Base-by-base conservation (phyloP, 2,113 vertebrate species). In the Lynx canadensis region DNA sequence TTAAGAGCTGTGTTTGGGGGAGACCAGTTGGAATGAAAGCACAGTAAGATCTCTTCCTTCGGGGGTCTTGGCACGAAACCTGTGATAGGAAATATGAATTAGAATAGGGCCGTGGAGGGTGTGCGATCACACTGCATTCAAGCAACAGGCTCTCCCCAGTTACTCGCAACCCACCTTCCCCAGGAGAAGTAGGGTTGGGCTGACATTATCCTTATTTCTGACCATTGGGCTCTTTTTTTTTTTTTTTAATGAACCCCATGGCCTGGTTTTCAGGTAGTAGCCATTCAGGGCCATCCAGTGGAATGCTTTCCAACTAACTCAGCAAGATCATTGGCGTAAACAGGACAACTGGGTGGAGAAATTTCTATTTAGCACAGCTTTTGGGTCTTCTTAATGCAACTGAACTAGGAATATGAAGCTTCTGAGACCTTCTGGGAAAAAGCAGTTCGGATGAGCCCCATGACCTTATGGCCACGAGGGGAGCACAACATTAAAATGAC, bases 341-440 rank as follows among this genome's bases (percentile, higher is more conserved):
- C 80, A 89, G 48, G 79, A 65, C 66, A 96, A 55, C 3, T 79
- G 60, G 48, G 23, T 84, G 52, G 91, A 82, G 94, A 89, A 82
- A 41, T 1, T 33, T 89, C 76, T 82, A 96, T 95, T 89, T 91
- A 71, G 78, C 0, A 5, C 2, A 29, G 31, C 63, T 76, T 87
- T 97, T 52, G 45, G 90, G 38, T 74, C 25, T 4, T 74, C n/a
- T 91, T 79, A 80, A 60, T 73, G 45, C 38, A 92, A 81, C 38
- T 31, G 0, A 14, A n/a, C n/a, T 86, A 11, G 21, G 78, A 86
- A 66, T 79, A 69, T n/a, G 82, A 96, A 65, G 48, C 50, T 88
- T 45, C 63, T 83, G 60, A 68, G 55, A 68, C 3, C 63, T 92
- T 57, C 55, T 87, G 92, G 89, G 88, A 78, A 82, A 89, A 25